These are phyloP conservation scores for Dermatemys mawii DNA, from an alignment of 2,113 vertebrate species.

Conservation along the genomic window DNA sequence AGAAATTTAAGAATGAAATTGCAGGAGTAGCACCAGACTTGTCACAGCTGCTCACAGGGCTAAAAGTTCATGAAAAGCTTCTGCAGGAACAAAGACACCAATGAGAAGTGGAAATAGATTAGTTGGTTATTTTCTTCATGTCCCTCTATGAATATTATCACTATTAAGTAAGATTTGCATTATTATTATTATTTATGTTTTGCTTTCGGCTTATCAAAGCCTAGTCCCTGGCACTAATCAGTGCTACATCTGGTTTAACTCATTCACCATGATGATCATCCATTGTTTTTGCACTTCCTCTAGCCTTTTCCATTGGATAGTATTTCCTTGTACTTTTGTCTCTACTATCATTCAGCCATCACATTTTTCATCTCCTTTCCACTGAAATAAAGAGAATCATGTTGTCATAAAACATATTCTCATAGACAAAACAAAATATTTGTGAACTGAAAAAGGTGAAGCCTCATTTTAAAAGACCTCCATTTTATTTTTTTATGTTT, in stretches of 20 bases:
- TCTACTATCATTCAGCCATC: not conserved
- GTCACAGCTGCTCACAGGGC: not conserved
- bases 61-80: not conserved
- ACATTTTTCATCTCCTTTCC: not conserved
- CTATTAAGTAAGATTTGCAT: not conserved
- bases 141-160: not conserved
- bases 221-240: not conserved
- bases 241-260: not conserved
- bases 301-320: not conserved
- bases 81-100: not conserved
- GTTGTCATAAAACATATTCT: not conserved
- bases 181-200: not conserved
- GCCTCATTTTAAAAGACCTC: not conserved
- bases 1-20: not conserved
- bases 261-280: not conserved
- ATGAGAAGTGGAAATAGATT: rapidly evolving
- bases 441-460: not conserved
- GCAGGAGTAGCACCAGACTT: not conserved
- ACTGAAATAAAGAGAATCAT: not conserved
- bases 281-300: not conserved
- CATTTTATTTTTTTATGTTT: not conserved
- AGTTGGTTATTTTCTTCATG: rapidly evolving
- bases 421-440: not conserved
- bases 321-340: not conserved
- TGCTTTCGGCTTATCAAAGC: not conserved